Percentiles rank a stretch among this genome's conserved stretches.
Conservation (phyloP, 2,797 vertebrate genomes). For the Cirrhinus molitorella region DNA sequence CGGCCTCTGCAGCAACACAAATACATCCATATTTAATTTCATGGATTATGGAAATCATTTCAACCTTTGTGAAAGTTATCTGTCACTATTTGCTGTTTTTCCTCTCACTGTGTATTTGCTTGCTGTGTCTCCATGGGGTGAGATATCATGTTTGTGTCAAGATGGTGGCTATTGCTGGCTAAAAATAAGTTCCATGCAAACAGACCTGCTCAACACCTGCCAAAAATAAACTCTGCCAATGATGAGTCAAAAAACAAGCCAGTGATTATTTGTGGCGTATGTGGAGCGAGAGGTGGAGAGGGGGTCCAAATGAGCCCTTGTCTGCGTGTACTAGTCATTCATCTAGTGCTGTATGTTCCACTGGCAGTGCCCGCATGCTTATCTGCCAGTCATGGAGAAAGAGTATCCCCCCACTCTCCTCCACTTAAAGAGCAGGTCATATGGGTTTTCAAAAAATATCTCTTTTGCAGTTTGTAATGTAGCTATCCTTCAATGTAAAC, state of each 20-base stretch:
- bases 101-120: neutral
- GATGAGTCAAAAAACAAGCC: slow-evolving; percentile 70
- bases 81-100: neutral
- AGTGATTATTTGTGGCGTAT: slow-evolving; percentile 66
- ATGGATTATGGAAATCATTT: neutral
- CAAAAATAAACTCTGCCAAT: slow-evolving; percentile 78
- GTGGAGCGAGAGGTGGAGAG: slow-evolving; percentile 59
- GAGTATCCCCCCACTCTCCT: neutral
- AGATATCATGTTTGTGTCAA: slow-evolving; percentile 30
- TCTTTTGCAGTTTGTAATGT: no score
- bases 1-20: slow-evolving; percentile 79
- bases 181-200: slow-evolving; percentile 50
- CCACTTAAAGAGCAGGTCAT: no score
- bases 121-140: neutral
- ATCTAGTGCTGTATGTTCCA: slow-evolving; percentile 68
- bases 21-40: neutral
- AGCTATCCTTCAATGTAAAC: no score
- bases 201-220: slow-evolving; percentile 66
- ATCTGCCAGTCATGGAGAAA: slow-evolving; percentile 41
- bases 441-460: no score
- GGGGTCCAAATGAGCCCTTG: slow-evolving; percentile 70
- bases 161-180: slow-evolving; percentile 36
- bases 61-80: slow-evolving; percentile 3
- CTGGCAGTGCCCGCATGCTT: slow-evolving; percentile 30
- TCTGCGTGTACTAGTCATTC: slow-evolving; percentile 75